Conservation (phyloP, 1,140 invertebrate species). For the Acromyrmex heyeri region DNA sequence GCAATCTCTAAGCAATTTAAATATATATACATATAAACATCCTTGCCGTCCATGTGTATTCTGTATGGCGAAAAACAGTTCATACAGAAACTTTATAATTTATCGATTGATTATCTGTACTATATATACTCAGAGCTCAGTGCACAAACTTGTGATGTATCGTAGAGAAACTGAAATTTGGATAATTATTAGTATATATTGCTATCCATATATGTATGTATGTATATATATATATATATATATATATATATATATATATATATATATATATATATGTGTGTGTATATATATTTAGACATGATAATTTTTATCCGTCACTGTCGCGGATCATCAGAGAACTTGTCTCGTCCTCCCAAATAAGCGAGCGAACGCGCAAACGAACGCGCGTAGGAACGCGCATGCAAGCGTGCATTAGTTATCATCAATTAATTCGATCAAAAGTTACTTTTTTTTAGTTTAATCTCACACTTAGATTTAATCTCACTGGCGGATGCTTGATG, state of each 20-base stretch:
- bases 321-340: too few species aligned
- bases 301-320: too few species aligned
- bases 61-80: neutral
- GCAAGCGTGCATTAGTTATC: too few species aligned
- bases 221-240: too few species aligned
- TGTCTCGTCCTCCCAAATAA: too few species aligned
- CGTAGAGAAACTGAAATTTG: constrained; percentile 47
- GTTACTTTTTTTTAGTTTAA: too few species aligned
- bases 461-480: too few species aligned
- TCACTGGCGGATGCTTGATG: too few species aligned
- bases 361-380: too few species aligned
- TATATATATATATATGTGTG: accelerated
- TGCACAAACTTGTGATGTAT: constrained; percentile 60
- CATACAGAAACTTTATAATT: constrained; percentile 41
- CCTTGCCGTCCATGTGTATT: constrained; percentile 33
- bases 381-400: too few species aligned
- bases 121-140: constrained; percentile 56
- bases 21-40: constrained; percentile 9
- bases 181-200: constrained; percentile 42
- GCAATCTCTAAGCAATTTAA: constrained; percentile 25
- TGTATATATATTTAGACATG: neutral
- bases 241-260: neutral
- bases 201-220: neutral
- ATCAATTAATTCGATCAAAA: too few species aligned
- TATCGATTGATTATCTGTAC: constrained; percentile 43